Conservation (phyloP, 2,888 invertebrate genomes). For the Cremastobaeus sp. region DNA sequence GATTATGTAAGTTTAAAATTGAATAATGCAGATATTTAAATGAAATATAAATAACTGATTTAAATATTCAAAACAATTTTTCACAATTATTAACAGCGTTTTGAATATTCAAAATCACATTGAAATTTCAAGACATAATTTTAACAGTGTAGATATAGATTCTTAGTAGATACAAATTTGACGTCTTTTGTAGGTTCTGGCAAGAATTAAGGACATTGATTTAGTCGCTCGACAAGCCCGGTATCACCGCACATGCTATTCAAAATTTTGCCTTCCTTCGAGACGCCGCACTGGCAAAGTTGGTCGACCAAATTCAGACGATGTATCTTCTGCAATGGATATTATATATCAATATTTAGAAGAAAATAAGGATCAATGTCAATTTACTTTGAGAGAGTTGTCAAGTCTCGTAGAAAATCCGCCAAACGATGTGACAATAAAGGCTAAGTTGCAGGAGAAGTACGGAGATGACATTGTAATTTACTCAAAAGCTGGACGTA, state of each 20-base stretch:
- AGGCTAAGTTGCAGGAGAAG: constrained; percentile 13
- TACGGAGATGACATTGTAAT: constrained; percentile 17
- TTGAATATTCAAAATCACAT: too few species aligned
- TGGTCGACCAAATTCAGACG: too few species aligned
- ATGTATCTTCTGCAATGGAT: too few species aligned
- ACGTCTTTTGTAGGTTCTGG: not conserved
- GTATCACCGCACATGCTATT: constrained; percentile 10
- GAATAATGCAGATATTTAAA: too few species aligned
- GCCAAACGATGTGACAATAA: constrained; percentile 16
- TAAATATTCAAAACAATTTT: too few species aligned
- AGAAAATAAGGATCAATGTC: constrained; percentile 17
- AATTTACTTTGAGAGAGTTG: constrained; percentile 14
- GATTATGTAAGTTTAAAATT: too few species aligned
- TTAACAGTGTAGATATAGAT: too few species aligned
- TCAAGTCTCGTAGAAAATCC: constrained; percentile 6
- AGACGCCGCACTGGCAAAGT: too few species aligned
- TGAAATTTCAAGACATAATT: too few species aligned
- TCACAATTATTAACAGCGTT: too few species aligned
- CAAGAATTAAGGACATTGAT: not conserved
- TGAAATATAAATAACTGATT: too few species aligned
- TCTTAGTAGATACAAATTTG: too few species aligned
- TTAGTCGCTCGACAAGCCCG: not conserved
- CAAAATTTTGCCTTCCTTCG: not conserved
- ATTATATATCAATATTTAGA: constrained; percentile 8
- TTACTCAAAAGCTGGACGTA: constrained; percentile 5